Percentiles rank a stretch among this genome's conserved stretches.
These are phyloP conservation scores for Antheraea pernyi DNA, from an alignment of 1,140 invertebrate species.

Conservation along the genomic window DNA sequence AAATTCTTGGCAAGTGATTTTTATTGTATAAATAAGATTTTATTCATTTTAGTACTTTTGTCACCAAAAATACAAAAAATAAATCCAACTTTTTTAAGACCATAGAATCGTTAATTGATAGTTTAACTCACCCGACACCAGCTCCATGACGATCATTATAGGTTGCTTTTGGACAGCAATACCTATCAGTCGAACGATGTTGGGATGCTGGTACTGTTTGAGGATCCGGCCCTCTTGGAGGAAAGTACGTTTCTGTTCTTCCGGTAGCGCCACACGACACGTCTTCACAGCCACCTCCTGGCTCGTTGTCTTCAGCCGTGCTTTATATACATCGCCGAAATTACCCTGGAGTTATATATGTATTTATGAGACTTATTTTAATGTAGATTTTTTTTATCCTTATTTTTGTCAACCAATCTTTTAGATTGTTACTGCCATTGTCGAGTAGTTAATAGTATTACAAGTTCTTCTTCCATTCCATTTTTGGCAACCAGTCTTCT, in stretches of 20 bases:
- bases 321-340: conserved; percentile 98
- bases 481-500: too few species aligned
- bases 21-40: too few species aligned
- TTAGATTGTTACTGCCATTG: too few species aligned
- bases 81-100: too few species aligned
- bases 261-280: conserved; percentile 94
- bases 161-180: conserved; percentile 99
- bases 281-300: conserved; percentile 97
- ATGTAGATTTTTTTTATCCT: too few species aligned
- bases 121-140: conserved; percentile 88
- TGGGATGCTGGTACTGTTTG: conserved; percentile 98
- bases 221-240: conserved; percentile 96
- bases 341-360: conserved; percentile 86
- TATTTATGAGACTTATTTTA: background rate
- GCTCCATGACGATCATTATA: conserved; percentile 99
- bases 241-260: conserved; percentile 98
- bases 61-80: too few species aligned
- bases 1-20: too few species aligned
- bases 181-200: conserved; percentile 97
- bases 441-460: too few species aligned
- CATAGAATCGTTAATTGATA: background rate
- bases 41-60: too few species aligned
- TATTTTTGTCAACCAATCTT: too few species aligned
- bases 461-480: too few species aligned
- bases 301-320: conserved; percentile 89